Percentiles rank a stretch among this genome's conserved stretches.
Conservation (phyloP, 2,113 vertebrate species). For the Rhinoptilus africanus region DNA sequence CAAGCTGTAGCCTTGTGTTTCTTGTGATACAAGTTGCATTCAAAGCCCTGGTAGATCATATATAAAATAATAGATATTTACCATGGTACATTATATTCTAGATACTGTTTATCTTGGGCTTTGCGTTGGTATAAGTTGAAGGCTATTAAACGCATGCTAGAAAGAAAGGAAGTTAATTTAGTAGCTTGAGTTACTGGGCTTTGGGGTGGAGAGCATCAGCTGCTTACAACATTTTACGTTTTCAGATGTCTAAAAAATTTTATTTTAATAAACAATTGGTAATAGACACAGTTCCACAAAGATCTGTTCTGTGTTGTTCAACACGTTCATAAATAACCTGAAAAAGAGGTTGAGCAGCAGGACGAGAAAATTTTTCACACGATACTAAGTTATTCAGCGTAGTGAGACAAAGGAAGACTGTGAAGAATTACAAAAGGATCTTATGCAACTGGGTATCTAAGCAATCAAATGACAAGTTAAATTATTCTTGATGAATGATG, state of each 20-base stretch:
- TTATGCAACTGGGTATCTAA: slow-evolving; percentile 20
- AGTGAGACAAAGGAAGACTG: slow-evolving; percentile 9
- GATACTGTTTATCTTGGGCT: neutral
- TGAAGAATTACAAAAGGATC: slow-evolving; percentile 28
- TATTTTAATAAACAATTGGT: neutral
- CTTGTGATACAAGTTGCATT: neutral
- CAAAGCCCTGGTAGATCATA: neutral
- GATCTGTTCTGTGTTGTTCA: neutral
- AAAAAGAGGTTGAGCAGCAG: neutral
- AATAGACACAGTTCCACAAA: neutral
- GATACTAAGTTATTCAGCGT: neutral
- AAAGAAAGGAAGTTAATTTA: neutral
- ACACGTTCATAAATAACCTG: neutral
- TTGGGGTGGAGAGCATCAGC: neutral
- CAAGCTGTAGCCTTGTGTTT: neutral
- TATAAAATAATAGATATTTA: neutral
- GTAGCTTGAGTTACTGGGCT: neutral
- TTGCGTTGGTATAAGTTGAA: neutral
- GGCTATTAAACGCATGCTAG: neutral
- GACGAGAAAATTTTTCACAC: neutral
- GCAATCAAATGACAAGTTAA: slow-evolving; percentile 30
- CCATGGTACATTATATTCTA: neutral
- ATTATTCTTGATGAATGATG: slow-evolving; percentile 29
- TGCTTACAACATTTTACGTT: neutral
- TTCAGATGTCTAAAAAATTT: neutral